Conservation (phyloP, 2,888 invertebrate genomes). For the Drosophila acutilabella region DNA sequence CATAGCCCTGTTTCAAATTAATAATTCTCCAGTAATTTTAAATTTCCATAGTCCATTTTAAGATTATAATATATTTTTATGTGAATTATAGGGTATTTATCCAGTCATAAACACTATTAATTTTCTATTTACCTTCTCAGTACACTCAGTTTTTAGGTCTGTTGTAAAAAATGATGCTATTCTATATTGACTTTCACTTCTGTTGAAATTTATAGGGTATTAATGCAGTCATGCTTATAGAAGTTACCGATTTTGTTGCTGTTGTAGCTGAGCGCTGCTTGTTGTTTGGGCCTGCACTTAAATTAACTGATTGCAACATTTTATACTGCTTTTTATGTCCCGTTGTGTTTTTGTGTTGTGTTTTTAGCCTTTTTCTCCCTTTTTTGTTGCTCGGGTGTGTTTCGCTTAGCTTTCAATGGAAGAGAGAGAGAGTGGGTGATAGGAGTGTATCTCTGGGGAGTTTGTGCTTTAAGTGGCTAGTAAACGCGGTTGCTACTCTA, state of each 20-base stretch:
- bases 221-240: background rate
- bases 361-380: slow-evolving; percentile 52
- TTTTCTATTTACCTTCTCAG: too few relatives aligned
- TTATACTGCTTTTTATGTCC: slow-evolving; percentile 75
- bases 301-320: slow-evolving; percentile 83
- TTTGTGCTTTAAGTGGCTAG: slow-evolving; percentile 72
- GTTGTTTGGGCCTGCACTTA: slow-evolving; percentile 73
- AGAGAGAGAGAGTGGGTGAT: background rate
- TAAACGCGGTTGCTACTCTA: slow-evolving; percentile 62
- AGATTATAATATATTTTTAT: too few relatives aligned
- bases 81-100: too few relatives aligned
- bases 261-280: slow-evolving; percentile 27
- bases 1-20: too few relatives aligned
- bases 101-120: too few relatives aligned
- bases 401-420: slow-evolving; percentile 4
- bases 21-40: too few relatives aligned
- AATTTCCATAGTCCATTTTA: too few relatives aligned
- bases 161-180: too few relatives aligned
- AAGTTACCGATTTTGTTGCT: slow-evolving; percentile 36
- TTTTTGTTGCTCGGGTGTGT: slow-evolving; percentile 7
- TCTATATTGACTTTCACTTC: background rate
- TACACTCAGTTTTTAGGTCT: too few relatives aligned
- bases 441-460: slow-evolving; percentile 60
- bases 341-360: slow-evolving; percentile 40
- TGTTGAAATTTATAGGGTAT: slow-evolving; percentile 22